Evolutionary conservation across 1,140 invertebrate species (phyloP).

Genomic region (Psilanteris sp.): DNA sequence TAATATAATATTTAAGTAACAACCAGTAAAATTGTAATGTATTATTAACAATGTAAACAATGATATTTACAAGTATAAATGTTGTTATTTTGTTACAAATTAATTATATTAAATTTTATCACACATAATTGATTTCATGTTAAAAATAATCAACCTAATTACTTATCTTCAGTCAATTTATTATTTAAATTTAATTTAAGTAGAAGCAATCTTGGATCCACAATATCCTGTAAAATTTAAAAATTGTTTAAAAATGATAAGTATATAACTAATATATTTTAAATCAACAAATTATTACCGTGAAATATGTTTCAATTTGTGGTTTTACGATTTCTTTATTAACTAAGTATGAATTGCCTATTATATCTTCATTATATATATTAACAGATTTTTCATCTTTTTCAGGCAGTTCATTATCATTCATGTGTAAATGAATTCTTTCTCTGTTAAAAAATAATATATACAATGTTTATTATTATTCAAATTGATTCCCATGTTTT

Average conservation of each 20-base stretch:
- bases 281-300: slow-evolving; percentile 14
- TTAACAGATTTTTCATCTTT: slow-evolving; percentile 60
- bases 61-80: too few relatives aligned
- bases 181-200: slow-evolving; percentile 72
- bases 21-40: too few relatives aligned
- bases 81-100: too few relatives aligned
- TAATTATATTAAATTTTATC: too few relatives aligned
- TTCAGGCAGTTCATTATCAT: slow-evolving; percentile 67
- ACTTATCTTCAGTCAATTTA: slow-evolving; percentile 52
- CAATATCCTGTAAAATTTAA: slow-evolving; percentile 67
- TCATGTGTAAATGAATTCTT: slow-evolving; percentile 64
- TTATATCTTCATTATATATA: slow-evolving; percentile 24
- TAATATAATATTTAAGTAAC: too few relatives aligned
- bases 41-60: too few relatives aligned
- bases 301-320: slow-evolving; percentile 65
- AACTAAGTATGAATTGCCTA: slow-evolving; percentile 23
- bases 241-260: slow-evolving; percentile 1
- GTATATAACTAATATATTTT: background rate
- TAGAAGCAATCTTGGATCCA: slow-evolving; percentile 72
- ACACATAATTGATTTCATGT: too few relatives aligned
- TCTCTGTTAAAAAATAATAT: too few relatives aligned
- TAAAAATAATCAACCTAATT: slow-evolving; percentile 1
- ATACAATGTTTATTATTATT: too few relatives aligned
- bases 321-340: slow-evolving; percentile 40
- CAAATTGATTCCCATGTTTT: too few relatives aligned